Conservation (phyloP, 2,113 vertebrate genomes). For the Corythoichthys haematopterus region DNA sequence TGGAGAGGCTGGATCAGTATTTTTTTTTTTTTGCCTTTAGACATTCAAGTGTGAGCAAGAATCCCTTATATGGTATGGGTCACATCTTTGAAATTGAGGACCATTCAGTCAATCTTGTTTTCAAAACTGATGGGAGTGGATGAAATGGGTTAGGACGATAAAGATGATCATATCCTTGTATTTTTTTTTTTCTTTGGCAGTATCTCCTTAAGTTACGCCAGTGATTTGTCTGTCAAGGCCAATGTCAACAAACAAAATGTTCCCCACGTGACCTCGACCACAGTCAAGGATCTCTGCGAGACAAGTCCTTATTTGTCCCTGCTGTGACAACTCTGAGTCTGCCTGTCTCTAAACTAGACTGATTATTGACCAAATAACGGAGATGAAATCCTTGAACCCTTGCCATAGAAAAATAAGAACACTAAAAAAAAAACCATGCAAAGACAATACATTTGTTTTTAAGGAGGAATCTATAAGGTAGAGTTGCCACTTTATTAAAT, state of each 20-base stretch:
- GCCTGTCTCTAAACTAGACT: neutral
- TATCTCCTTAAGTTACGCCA: constrained; percentile 23
- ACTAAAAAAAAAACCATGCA: constrained; percentile 44
- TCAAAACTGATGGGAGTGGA: constrained; percentile 24
- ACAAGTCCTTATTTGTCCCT: constrained; percentile 57
- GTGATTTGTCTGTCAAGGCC: constrained; percentile 31
- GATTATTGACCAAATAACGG: neutral
- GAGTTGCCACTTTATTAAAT: neutral
- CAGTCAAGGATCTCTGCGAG: constrained; percentile 22
- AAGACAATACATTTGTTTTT: constrained; percentile 15
- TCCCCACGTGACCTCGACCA: constrained; percentile 28
- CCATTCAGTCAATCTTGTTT: constrained; percentile 4
- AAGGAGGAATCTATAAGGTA: neutral
- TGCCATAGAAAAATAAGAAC: constrained; percentile 26
- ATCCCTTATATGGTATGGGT: constrained; percentile 34
- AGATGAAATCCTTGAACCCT: constrained; percentile 16
- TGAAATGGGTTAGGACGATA: constrained; percentile 19
- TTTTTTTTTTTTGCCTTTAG: neutral
- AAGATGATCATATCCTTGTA: constrained; percentile 25
- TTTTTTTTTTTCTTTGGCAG: constrained; percentile 22
- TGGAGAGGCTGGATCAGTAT: neutral
- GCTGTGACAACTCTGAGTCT: constrained; percentile 3
- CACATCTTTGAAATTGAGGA: neutral
- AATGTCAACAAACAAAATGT: constrained; percentile 49
- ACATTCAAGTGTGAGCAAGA: neutral